Base-by-base conservation (phyloP, 2,888 invertebrate species). In the Chydorus sphaericus region DNA sequence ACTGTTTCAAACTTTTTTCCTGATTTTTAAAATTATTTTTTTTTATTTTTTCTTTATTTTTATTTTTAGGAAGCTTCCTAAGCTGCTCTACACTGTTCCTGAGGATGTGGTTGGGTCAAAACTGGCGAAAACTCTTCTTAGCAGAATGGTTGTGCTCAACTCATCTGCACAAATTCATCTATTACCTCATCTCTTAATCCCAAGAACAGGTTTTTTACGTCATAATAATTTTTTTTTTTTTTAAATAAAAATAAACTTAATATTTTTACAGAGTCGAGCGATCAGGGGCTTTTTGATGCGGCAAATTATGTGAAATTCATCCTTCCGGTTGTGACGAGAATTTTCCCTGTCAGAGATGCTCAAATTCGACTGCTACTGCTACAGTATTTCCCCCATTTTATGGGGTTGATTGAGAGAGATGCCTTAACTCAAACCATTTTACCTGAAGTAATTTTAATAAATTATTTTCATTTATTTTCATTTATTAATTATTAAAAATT, bases 111-210 rank as follows among this genome's bases (percentile, higher is more conserved):
- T 92, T 14, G 92, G 88, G 0, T 81, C 81, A 58, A 85, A 89
- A 68, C 72, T 93, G 52, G 81, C 85, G 55, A 79, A 81, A 53
- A 74, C 85, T 51, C 69, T 92, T 54, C 72, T 93, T 11, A 88
- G 89, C 0, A 77, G 92, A 63, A 80, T 91, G 73, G 89, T 92
- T 36, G 74, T 93, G 60, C 72, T 92, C 53, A 89, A 92, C 69
- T 73, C 77, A 63, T 82, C 84, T 38, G 91, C 92, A 23, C 82
- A 84, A 67, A 39, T 39, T 26, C 36, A 44, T 20, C 48, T 57
- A 4, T 23, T 53, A 14, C 57, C 57, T 6, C 23, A 31, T 28
- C 48, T 56, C 11, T 23, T 56, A 20, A 23, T 38, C 3, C 39
- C 49, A 10, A 50, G 30, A 30, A 31, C 30, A 29, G 54, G 54